Evolutionary conservation across 2,113 vertebrate species (phyloP), one percentile per base, ranked within the genome.

Genomic region (Anoplopoma fimbria): DNA sequence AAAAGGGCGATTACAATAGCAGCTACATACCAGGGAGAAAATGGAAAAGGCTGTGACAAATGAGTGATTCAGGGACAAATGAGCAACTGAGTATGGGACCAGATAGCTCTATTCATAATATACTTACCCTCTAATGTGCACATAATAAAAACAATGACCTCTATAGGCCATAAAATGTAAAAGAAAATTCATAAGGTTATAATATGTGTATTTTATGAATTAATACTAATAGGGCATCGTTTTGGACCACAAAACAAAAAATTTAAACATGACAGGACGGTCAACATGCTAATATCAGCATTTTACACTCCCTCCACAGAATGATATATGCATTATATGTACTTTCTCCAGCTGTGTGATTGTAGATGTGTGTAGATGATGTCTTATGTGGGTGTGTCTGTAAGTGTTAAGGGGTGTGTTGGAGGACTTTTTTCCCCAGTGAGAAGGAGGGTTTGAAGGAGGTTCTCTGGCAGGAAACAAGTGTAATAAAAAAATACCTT

Each of bases 401-500:
- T 77, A 23, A 53, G 38, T 69, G 62, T 49, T 9, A 36, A 2
- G 5, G 0, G 14, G 14, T 34, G 29, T 79, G 40, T 19, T 79
- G 29, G 19, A 70, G 27, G 12, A 13, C 33, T 65, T 81, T 21
- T n/a, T 70, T 70, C 77, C 58, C 36, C 31, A 57, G 9, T 58
- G 83, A 81, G 40, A 33, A 74, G 42, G 42, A 65, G 40, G 45
- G 57, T 65, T 65, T 36, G 71, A 49, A 58, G 34, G 34, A 67
- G 53, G 21, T 62, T 62, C 58, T 79, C 77, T 60, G 78, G 49
- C 71, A 49, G 34, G 34, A 82, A 78, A 51, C 58, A 27, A 64
- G 82, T 77, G 65, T 77, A 72, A n/a, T n/a, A 83, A 64, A 75
- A 71, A 76, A 7, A 2, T 15, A 38, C 73, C 69, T 58, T 60